Base-by-base conservation (phyloP, 2,797 vertebrate species). In the Eulemur coronatus region DNA sequence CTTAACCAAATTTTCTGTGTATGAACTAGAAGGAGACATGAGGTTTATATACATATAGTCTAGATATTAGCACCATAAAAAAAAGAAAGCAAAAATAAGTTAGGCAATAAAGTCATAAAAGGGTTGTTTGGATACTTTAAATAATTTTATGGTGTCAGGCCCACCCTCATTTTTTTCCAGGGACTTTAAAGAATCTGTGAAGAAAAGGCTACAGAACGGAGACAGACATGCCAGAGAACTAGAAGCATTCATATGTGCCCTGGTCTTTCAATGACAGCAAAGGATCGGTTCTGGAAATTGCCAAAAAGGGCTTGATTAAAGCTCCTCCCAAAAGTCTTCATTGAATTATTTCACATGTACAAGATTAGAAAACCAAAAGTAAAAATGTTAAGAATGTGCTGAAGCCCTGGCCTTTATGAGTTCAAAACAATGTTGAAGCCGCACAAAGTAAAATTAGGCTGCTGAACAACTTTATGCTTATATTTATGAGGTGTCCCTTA, bases 271-370 rank as follows among this genome's bases (percentile, higher is more conserved):
- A 59, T 48, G 70, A 65, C 41, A 50, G 69, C 41, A 59, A 89
- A 95, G n/a, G 11, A 94, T 78, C 41, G 9, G 33, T 41, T 75
- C 41, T 92, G 63, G 73, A 92, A 94, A 89, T 52, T 95, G 46
- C 73, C 75, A 82, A 96, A 79, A 70, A 90, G 20, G 70, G 17
- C 85, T 84, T 89, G 84, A 95, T 94, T 96, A 95, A 97, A 85
- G 50, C 85, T 70, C 12, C 41, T 86, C 50, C 92, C 38, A 91
- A 86, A 59, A 91, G 91, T 89, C 46, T 86, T 70, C 43, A 82
- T 15, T 79, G 46, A 85, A 52, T 41, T 76, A 57, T 76, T 89
- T 85, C 82, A 86, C 70, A 72, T 89, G 79, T 50, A 61, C 67
- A 91, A 91, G 85, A 94, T 84, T 59, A 89, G 72, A 90, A 89